Percentiles rank a stretch among this genome's conserved stretches.
Evolutionary conservation across 2,797 vertebrate genomes (phyloP).

Genomic region (Harpagifer antarcticus): DNA sequence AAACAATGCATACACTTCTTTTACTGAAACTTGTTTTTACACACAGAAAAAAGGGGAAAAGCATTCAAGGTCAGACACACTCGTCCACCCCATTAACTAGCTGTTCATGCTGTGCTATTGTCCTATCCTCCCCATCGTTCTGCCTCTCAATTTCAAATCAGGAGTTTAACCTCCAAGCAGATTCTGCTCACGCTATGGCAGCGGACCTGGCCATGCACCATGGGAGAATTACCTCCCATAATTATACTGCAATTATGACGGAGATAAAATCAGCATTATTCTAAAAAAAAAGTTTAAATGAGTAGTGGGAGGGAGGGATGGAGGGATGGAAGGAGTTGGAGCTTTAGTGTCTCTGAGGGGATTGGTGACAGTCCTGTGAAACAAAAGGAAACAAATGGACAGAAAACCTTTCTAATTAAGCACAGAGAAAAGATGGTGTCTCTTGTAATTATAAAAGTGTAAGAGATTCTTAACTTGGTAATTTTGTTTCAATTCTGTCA

Average conservation of each 20-base stretch:
- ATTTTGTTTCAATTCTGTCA: conserved; percentile 53
- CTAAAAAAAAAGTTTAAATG: conserved; percentile 76
- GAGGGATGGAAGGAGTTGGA: conserved; percentile 56
- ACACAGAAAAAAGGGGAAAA: neutral
- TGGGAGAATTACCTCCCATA: conserved; percentile 81
- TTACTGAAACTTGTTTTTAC: conserved; percentile 2
- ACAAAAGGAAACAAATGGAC: conserved; percentile 79
- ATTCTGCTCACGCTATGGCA: conserved; percentile 70
- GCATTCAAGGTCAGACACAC: conserved; percentile 49
- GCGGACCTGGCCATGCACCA: conserved; percentile 70
- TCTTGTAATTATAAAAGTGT: conserved; percentile 82
- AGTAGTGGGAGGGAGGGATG: conserved; percentile 65
- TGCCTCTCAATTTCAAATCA: conserved; percentile 76
- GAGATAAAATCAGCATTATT: conserved; percentile 82
- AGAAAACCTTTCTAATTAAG: conserved; percentile 83
- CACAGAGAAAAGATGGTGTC: conserved; percentile 73
- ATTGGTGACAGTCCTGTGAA: conserved; percentile 80
- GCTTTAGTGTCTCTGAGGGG: conserved; percentile 79
- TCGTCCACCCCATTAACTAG: conserved; percentile 29
- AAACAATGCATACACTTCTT: neutral
- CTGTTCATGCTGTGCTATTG: conserved; percentile 8
- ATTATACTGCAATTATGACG: conserved; percentile 82
- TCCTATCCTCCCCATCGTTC: conserved; percentile 62
- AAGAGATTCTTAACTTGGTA: conserved; percentile 78
- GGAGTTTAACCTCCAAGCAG: conserved; percentile 74